phyloP scores from a whole-genome alignment of 2,797 vertebrate genomes.

The Poecile montanus region DNA sequence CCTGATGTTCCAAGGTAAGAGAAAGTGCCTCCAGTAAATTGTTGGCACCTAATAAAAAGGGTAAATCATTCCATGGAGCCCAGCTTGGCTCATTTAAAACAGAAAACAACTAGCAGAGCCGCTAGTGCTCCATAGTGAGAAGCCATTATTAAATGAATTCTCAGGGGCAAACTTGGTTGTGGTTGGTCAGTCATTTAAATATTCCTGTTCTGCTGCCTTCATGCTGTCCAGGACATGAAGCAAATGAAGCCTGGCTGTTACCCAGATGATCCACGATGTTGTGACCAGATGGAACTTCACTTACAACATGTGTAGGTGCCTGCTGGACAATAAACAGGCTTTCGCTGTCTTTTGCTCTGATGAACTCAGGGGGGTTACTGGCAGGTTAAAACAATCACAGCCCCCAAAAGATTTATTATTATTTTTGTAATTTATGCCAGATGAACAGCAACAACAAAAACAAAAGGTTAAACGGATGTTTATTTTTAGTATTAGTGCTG shows the following conservation, averaged over 20 bases:
- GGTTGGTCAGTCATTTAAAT: conserved; percentile 59
- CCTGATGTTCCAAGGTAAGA: neutral
- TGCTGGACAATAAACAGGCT: conserved; percentile 66
- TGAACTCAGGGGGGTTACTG: conserved; percentile 46
- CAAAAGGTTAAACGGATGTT: conserved; percentile 26
- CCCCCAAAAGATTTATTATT: neutral
- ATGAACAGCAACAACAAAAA: conserved; percentile 4
- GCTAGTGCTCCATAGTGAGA: neutral
- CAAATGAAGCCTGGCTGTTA: conserved; percentile 71
- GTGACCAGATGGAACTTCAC: conserved; percentile 67
- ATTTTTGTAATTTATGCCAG: neutral
- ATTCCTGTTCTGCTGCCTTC: conserved; percentile 34
- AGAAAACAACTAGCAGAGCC: neutral
- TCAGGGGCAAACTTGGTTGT: conserved; percentile 42
- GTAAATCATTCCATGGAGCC: neutral
- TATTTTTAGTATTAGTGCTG: neutral
- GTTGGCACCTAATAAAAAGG: neutral
- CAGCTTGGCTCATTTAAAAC: conserved; percentile 21
- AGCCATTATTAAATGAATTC: conserved; percentile 40
- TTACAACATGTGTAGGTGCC: conserved; percentile 68
- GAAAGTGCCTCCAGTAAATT: neutral
- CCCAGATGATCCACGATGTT: conserved; percentile 70
- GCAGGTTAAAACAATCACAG: conserved; percentile 48
- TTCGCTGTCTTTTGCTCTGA: conserved; percentile 20
- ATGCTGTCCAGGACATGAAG: conserved; percentile 65